These are phyloP conservation scores for Trididemnum nubilum DNA, from an alignment of 23 tunicate genomes.

Conservation along the genomic window DNA sequence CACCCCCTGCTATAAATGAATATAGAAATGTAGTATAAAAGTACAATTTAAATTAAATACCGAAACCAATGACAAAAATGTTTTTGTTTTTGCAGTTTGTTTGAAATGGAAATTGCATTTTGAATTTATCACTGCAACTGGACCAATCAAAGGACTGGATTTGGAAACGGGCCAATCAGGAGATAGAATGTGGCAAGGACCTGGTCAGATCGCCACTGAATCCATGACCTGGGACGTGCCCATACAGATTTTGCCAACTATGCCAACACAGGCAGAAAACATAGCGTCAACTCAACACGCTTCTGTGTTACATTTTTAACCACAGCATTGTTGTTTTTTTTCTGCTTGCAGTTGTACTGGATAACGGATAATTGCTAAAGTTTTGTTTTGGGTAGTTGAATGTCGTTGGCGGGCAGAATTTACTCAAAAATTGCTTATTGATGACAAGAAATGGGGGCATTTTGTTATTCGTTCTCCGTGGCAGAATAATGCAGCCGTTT, in stretches of 20 bases:
- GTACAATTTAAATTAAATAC: too few relatives aligned
- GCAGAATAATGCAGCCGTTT: too few relatives aligned
- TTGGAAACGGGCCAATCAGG: slow-evolving; percentile 44
- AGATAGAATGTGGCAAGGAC: slow-evolving; percentile 95
- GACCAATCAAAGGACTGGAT: slow-evolving; percentile 64
- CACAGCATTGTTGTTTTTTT: neutral
- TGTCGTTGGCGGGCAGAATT: too few relatives aligned
- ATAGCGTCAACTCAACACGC: slow-evolving; percentile 53
- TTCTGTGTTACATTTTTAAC: slow-evolving; percentile 45
- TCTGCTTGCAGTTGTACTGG: too few relatives aligned
- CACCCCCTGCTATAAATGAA: too few relatives aligned
- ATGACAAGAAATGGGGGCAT: too few relatives aligned
- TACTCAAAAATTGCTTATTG: too few relatives aligned
- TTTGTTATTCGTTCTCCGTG: too few relatives aligned
- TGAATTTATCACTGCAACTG: slow-evolving; percentile 82
- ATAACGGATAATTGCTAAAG: too few relatives aligned
- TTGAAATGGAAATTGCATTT: slow-evolving; percentile 93
- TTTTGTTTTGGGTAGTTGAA: too few relatives aligned
- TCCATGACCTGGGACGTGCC: slow-evolving; percentile 90
- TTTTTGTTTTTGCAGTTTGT: slow-evolving; percentile 54
- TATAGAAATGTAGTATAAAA: too few relatives aligned
- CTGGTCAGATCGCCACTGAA: slow-evolving; percentile 78
- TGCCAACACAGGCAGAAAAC: slow-evolving; percentile 95
- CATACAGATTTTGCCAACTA: slow-evolving; percentile 75
- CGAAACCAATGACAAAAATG: too few relatives aligned